These are phyloP conservation scores for Brachypteracias leptosomus DNA, from an alignment of 2,113 vertebrate genomes.

Conservation along the genomic window DNA sequence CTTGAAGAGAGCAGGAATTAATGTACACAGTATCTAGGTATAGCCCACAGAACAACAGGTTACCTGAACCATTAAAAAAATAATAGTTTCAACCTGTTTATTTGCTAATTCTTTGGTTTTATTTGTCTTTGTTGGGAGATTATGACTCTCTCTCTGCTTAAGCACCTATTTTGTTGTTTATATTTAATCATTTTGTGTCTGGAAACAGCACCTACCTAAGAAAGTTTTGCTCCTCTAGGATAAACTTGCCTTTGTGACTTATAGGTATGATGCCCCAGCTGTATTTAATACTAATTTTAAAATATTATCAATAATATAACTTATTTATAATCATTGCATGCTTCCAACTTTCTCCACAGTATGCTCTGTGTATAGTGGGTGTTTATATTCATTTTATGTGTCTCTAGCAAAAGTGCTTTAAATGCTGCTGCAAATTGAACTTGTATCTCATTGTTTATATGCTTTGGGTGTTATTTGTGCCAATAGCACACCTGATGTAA, in stretches of 20 bases:
- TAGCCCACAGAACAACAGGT: too few relatives aligned
- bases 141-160: not conserved
- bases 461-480: not conserved
- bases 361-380: too few relatives aligned
- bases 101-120: not conserved
- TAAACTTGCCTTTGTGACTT: not conserved
- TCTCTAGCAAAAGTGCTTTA: not conserved
- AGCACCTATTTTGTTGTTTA: not conserved
- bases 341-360: not conserved
- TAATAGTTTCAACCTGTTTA: not conserved
- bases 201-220: not conserved
- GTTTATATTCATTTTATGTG: too few relatives aligned
- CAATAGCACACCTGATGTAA: not conserved
- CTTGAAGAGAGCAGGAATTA: not conserved
- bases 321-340: not conserved
- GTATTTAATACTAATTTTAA: not conserved
- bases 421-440: not conserved
- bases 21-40: accelerated
- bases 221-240: not conserved
- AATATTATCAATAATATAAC: not conserved
- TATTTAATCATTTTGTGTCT: not conserved
- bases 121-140: not conserved
- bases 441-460: not conserved
- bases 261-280: accelerated
- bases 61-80: not conserved